Evolutionary conservation across 1,140 invertebrate species (phyloP).

Genomic region (Drosophila takahashii): DNA sequence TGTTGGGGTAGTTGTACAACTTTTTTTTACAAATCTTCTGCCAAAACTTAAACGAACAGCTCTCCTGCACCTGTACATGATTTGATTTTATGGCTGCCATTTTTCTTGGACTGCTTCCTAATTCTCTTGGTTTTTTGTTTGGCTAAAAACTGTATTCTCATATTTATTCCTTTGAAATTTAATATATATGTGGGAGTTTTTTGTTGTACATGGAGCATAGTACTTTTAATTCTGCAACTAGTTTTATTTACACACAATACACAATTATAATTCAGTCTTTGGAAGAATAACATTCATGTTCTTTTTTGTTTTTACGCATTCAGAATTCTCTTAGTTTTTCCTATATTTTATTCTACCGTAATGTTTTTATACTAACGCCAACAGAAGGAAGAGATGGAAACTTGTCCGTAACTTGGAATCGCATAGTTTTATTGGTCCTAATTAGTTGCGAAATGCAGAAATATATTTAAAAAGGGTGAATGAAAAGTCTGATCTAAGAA

Average conservation of each 20-base stretch:
- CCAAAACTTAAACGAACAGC: conserved; percentile 14
- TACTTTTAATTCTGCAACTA: conserved; percentile 47
- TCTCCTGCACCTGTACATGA: conserved; percentile 34
- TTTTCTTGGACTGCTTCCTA: background rate
- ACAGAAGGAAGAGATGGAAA: conserved; percentile 20
- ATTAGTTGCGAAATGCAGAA: conserved; percentile 22
- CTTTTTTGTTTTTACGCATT: conserved; percentile 45
- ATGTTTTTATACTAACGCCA: conserved; percentile 20
- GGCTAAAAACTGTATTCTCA: conserved; percentile 30
- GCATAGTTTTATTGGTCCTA: conserved; percentile 34
- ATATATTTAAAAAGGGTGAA: background rate
- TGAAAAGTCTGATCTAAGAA: background rate
- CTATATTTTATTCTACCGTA: conserved; percentile 25
- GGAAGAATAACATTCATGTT: conserved; percentile 82
- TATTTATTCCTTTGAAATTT: conserved; percentile 11
- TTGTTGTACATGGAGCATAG: conserved; percentile 19
- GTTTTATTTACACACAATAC: conserved; percentile 76
- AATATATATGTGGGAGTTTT: conserved; percentile 18
- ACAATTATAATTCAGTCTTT: conserved; percentile 81
- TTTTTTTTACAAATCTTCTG: conserved; percentile 23
- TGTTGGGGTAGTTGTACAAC: conserved; percentile 14
- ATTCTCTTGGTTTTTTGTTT: conserved; percentile 11
- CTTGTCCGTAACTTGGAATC: conserved; percentile 12
- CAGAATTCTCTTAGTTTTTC: conserved; percentile 24
- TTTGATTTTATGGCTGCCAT: conserved; percentile 23